Percentiles rank a stretch among this genome's conserved stretches.
Conservation (phyloP, 2,797 vertebrate species). For the Sylvia borin region DNA sequence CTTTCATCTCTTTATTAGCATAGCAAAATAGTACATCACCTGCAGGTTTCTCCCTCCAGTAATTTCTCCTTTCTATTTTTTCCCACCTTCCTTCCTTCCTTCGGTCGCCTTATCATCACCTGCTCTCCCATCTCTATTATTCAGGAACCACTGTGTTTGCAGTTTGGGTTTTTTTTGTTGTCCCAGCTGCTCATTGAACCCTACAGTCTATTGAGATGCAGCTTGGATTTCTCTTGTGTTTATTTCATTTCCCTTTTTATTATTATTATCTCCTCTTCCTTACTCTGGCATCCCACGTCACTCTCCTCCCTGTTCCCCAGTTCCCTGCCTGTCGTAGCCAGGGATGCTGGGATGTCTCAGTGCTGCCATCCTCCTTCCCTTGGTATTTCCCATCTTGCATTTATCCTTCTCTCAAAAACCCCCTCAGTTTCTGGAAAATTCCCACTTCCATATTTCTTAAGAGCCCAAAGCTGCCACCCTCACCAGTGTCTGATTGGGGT, state of each 20-base stretch:
- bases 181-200: constrained; percentile 11
- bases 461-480: background rate
- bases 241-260: background rate
- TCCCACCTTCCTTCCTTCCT: background rate
- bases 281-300: background rate
- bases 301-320: background rate
- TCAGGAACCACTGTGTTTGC: background rate
- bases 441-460: background rate
- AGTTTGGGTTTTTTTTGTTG: background rate
- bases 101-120: background rate
- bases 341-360: background rate
- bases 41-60: constrained; percentile 50
- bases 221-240: background rate
- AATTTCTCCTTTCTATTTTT: background rate
- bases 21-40: constrained; percentile 36
- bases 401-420: background rate
- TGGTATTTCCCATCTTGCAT: background rate
- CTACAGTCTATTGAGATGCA: background rate
- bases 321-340: fast-evolving
- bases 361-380: background rate
- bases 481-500: fast-evolving
- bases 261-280: background rate
- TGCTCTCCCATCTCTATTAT: background rate
- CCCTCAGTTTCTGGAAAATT: background rate
- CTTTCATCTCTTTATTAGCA: constrained; percentile 61